Conservation (phyloP, 2,888 invertebrate genomes). For the Xanthorhoe spadicearia region DNA sequence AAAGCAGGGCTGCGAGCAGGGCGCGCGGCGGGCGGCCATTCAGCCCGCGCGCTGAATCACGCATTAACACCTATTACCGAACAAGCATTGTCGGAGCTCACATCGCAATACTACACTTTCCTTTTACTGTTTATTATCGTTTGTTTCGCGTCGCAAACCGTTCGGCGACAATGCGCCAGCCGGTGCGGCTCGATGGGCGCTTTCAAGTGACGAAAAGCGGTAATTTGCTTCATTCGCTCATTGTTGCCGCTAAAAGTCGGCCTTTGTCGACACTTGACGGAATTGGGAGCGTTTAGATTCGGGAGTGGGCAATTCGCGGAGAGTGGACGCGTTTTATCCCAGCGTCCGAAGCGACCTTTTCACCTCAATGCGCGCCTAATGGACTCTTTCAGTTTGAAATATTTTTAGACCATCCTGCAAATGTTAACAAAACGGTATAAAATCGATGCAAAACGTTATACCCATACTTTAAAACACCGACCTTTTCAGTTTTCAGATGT, state of each 20-base stretch:
- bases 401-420: slow-evolving; percentile 39
- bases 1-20: slow-evolving; percentile 35
- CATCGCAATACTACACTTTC: slow-evolving; percentile 81
- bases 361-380: slow-evolving; percentile 49
- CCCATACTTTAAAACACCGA: neutral
- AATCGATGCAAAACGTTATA: slow-evolving; percentile 1
- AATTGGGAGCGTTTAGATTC: slow-evolving; percentile 83
- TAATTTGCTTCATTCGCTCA: slow-evolving; percentile 82
- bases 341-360: slow-evolving; percentile 40
- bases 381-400: slow-evolving; percentile 47
- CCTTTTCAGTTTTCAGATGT: neutral
- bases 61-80: slow-evolving; percentile 80
- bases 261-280: slow-evolving; percentile 80
- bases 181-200: slow-evolving; percentile 76
- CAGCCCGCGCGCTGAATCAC: slow-evolving; percentile 72
- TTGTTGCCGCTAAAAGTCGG: slow-evolving; percentile 82
- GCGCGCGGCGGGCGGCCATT: slow-evolving; percentile 57
- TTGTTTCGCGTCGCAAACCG: slow-evolving; percentile 83
- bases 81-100: slow-evolving; percentile 67
- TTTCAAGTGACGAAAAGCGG: slow-evolving; percentile 81
- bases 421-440: slow-evolving; percentile 22
- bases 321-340: slow-evolving; percentile 71
- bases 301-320: slow-evolving; percentile 77
- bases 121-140: slow-evolving; percentile 82
- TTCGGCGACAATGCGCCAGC: slow-evolving; percentile 71